A percentile compares a stretch with the other conserved stretches of the same genome.
phyloP scores from a whole-genome alignment of 2,797 vertebrate genomes.

The Glyptemys insculpta region DNA sequence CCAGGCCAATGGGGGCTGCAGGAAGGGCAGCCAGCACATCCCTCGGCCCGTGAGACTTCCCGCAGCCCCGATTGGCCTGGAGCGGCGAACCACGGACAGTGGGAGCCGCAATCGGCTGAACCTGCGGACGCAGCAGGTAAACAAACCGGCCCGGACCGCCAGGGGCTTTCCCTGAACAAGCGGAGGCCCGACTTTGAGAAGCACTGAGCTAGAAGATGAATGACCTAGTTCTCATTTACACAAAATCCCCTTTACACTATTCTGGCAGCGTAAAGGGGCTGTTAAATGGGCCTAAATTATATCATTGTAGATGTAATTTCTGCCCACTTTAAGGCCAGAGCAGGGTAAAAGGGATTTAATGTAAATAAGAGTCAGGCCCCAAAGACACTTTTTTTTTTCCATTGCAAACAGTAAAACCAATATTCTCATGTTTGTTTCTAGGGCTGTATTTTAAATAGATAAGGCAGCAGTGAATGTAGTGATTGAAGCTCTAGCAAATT shows the following conservation, averaged over 20 bases:
- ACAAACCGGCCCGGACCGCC: no score
- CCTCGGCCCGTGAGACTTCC: no score
- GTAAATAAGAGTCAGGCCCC: not conserved
- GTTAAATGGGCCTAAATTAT: not conserved
- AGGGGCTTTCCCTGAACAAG: no score
- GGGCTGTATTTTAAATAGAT: slow-evolving; percentile 41
- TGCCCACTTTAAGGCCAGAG: not conserved
- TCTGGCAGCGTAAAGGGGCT: not conserved
- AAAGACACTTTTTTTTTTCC: not conserved
- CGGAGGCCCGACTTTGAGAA: no score
- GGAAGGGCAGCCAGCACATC: no score
- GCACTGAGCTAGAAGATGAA: not conserved
- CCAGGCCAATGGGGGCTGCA: no score
- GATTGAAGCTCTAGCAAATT: slow-evolving; percentile 36
- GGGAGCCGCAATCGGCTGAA: no score
- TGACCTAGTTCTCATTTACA: not conserved
- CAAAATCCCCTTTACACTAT: not conserved
- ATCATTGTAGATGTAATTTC: not conserved
- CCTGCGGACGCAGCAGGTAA: no score
- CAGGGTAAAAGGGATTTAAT: not conserved
- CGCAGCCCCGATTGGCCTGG: no score
- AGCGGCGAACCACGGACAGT: no score
- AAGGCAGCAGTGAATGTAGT: slow-evolving; percentile 17
- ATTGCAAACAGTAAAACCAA: not conserved
- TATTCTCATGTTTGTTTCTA: slow-evolving; percentile 26